These are phyloP conservation scores for Calliopsis andreniformis DNA, from an alignment of 1,140 invertebrate species.

Conservation along the genomic window DNA sequence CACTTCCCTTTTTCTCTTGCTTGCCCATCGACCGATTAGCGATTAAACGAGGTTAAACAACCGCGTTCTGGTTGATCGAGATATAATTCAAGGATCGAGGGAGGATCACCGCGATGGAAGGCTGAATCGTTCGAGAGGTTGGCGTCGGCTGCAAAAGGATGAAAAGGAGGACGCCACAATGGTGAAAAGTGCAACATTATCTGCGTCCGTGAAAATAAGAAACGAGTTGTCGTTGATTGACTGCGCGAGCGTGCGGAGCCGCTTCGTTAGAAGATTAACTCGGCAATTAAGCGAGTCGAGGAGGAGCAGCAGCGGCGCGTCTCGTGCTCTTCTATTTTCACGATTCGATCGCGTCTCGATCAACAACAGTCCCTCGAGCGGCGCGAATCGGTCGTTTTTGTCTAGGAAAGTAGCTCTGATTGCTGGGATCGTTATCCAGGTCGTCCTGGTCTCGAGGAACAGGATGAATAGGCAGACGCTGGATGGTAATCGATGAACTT, in stretches of 20 bases:
- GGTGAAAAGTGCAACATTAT: constrained; percentile 14
- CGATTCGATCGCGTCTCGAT: constrained; percentile 10
- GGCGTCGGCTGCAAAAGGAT: neutral
- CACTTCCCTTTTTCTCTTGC: neutral
- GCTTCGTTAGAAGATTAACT: constrained; percentile 17
- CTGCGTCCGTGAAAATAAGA: constrained; percentile 9
- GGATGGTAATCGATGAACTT: constrained; percentile 1
- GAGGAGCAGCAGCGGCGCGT: neutral
- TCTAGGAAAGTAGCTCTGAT: neutral
- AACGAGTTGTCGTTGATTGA: constrained; percentile 43
- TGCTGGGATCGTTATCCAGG: neutral
- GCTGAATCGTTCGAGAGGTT: neutral
- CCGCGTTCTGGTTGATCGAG: constrained; percentile 9
- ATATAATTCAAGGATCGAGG: constrained; percentile 11
- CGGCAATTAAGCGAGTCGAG: constrained; percentile 16
- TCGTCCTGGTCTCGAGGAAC: neutral
- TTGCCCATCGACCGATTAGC: constrained; percentile 1
- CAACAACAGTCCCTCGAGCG: neutral
- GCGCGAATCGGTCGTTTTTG: constrained; percentile 13
- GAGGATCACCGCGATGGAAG: neutral
- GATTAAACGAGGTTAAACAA: constrained; percentile 24
- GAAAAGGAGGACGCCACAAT: constrained; percentile 21
- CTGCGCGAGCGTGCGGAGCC: constrained; percentile 5
- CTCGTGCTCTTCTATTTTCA: constrained; percentile 3
- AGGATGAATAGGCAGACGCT: neutral